Percentiles rank a stretch among this genome's conserved stretches.
Evolutionary conservation across 1,140 invertebrate genomes (phyloP).

Genomic region (Planococcus citri): DNA sequence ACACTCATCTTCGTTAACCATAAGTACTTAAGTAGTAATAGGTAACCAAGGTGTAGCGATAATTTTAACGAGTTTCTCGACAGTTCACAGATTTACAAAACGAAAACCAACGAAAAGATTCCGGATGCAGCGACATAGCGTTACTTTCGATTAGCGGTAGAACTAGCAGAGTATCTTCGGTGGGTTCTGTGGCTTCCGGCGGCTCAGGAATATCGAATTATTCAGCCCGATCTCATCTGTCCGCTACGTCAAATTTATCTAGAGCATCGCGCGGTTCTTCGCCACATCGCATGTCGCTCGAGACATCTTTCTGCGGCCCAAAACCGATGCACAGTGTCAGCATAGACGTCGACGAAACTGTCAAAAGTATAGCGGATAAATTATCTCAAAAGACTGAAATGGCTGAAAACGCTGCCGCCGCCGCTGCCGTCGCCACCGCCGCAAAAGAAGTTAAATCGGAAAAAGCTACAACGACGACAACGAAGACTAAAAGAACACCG

Average conservation of each 20-base stretch:
- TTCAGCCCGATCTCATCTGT: constrained; percentile 34
- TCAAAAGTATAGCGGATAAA: neutral
- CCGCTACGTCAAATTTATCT: constrained; percentile 42
- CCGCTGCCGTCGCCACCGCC: constrained; percentile 12
- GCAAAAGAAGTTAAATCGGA: constrained; percentile 19
- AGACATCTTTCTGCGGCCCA: constrained; percentile 77
- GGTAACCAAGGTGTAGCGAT: no score
- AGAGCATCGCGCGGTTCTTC: constrained; percentile 56
- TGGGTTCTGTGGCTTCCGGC: constrained; percentile 43
- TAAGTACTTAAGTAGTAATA: no score
- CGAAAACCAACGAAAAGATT: constrained; percentile 48
- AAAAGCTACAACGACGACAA: constrained; percentile 19
- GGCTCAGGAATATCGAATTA: constrained; percentile 27
- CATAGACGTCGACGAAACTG: constrained; percentile 22
- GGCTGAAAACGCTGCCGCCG: neutral
- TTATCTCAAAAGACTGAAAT: neutral
- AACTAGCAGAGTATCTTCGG: constrained; percentile 63
- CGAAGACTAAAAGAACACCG: constrained; percentile 22
- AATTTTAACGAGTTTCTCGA: neutral
- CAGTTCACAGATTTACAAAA: neutral
- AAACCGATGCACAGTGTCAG: constrained; percentile 38
- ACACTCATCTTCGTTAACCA: no score
- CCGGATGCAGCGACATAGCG: constrained; percentile 55
- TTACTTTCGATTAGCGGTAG: constrained; percentile 66
- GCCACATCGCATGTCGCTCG: constrained; percentile 72